These are phyloP conservation scores for Podocnemis expansa DNA, from an alignment of 2,113 vertebrate genomes.

Conservation along the genomic window DNA sequence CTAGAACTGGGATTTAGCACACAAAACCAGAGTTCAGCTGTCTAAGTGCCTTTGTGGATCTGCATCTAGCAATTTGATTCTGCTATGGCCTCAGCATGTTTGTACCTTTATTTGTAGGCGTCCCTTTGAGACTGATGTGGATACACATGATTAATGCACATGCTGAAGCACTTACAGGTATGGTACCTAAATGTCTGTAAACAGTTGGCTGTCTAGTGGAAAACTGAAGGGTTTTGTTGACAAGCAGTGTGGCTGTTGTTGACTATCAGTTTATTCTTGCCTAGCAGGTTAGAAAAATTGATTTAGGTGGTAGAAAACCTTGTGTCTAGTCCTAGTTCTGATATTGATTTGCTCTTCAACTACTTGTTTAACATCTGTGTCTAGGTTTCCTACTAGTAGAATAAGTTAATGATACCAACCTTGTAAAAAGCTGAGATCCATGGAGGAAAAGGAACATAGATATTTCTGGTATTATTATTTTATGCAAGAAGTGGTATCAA, in stretches of 20 bases:
- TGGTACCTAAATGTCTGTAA: not conserved
- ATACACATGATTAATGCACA: not conserved
- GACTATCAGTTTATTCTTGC: not conserved
- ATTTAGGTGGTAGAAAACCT: not conserved
- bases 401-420: not conserved
- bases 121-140: too few relatives aligned
- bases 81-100: not conserved
- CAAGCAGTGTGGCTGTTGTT: not conserved
- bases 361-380: not conserved
- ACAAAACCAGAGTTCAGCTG: not conserved
- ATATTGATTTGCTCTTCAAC: not conserved
- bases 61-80: not conserved
- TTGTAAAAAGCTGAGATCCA: not conserved
- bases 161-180: not conserved
- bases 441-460: not conserved
- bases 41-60: too few relatives aligned
- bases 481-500: accelerated
- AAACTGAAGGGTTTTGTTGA: not conserved
- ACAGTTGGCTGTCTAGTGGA: not conserved
- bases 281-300: not conserved
- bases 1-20: not conserved
- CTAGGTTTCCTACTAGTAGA: not conserved
- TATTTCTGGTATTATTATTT: not conserved
- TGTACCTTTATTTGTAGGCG: not conserved
- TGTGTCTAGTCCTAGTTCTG: not conserved